Evolutionary conservation across 2,113 vertebrate genomes (phyloP).

Genomic region (Tiliqua scincoides): DNA sequence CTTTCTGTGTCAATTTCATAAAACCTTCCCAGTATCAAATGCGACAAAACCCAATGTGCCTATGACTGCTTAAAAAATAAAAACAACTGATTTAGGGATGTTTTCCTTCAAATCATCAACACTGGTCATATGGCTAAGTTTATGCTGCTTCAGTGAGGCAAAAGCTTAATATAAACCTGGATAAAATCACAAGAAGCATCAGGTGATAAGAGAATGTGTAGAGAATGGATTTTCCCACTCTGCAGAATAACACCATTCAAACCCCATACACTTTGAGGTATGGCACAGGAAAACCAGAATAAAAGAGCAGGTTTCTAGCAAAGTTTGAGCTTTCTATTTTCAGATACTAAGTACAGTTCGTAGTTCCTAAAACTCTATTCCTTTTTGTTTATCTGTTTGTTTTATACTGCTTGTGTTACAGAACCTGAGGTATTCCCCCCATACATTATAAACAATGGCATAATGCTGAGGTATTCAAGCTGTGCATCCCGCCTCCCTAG

Average conservation of each 20-base stretch:
- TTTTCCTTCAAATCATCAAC: neutral
- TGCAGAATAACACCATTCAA: neutral
- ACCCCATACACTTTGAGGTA: neutral
- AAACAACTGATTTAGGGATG: neutral
- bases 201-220: neutral
- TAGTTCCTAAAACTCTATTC: neutral
- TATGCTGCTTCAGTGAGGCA: neutral
- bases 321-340: neutral
- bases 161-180: neutral
- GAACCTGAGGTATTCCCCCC: neutral
- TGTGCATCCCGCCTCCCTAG: too few relatives aligned
- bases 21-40: neutral
- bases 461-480: too few relatives aligned
- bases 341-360: neutral
- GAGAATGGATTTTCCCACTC: neutral
- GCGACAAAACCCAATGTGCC: neutral
- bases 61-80: neutral
- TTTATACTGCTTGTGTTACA: neutral
- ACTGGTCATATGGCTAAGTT: neutral
- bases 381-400: neutral
- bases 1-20: neutral
- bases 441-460: too few relatives aligned
- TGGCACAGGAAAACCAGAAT: neutral
- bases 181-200: neutral
- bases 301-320: neutral